Conservation (phyloP, 2,113 vertebrate genomes). For the Amia ocellicauda region DNA sequence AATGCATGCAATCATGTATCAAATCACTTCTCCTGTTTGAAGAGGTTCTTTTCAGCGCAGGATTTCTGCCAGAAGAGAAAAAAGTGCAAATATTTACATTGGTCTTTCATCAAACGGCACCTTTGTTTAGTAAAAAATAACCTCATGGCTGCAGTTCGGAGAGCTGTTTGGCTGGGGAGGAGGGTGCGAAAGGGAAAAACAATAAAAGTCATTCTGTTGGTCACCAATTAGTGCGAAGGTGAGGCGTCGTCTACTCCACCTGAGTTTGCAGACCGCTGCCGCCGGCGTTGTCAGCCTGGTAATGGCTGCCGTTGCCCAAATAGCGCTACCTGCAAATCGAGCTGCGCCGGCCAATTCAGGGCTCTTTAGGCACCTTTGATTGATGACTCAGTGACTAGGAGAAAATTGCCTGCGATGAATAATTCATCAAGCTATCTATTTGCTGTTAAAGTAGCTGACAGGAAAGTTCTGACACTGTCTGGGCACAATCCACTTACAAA, state of each 20-base stretch:
- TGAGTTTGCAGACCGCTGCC: constrained; percentile 66
- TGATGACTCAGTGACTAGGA: constrained; percentile 94
- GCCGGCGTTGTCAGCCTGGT: constrained; percentile 78
- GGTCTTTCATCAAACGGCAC: constrained; percentile 89
- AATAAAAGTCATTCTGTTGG: constrained; percentile 62
- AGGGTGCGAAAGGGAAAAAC: constrained; percentile 63
- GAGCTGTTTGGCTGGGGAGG: constrained; percentile 60
- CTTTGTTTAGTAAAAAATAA: constrained; percentile 82
- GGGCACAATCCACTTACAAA: constrained; percentile 94
- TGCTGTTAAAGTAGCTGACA: constrained; percentile 93
- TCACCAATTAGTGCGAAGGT: constrained; percentile 77
- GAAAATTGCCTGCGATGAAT: constrained; percentile 94
- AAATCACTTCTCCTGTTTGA: constrained; percentile 89
- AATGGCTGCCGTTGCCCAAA: constrained; percentile 75
- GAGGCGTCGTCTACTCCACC: constrained; percentile 56
- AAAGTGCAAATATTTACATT: constrained; percentile 95
- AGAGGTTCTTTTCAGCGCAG: constrained; percentile 87
- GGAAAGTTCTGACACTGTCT: constrained; percentile 87
- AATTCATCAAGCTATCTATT: constrained; percentile 94
- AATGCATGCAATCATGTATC: constrained; percentile 99
- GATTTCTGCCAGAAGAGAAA: constrained; percentile 86
- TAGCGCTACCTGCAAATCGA: constrained; percentile 83
- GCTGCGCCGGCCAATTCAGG: constrained; percentile 82
- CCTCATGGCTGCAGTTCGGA: constrained; percentile 77
- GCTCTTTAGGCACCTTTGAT: constrained; percentile 90